A percentile compares a stretch with the other conserved stretches of the same genome.
These are phyloP conservation scores for Lophius americanus DNA, from an alignment of 2,797 vertebrate genomes.

Conservation along the genomic window DNA sequence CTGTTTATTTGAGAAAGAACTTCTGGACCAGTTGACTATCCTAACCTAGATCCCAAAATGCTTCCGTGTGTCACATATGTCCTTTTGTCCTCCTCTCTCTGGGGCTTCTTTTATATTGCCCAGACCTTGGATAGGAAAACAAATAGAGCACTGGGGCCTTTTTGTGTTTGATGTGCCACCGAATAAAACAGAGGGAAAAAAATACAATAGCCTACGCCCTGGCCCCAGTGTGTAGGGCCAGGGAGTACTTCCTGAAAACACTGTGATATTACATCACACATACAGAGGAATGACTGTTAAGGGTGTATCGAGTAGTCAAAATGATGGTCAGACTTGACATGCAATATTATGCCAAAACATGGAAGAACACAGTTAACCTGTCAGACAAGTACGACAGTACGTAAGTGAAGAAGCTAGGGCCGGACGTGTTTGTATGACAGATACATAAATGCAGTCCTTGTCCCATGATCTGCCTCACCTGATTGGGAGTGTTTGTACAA, in stretches of 20 bases:
- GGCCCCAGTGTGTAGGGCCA: not conserved
- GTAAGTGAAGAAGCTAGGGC: not conserved
- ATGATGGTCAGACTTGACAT: conserved; percentile 38
- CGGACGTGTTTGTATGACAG: no score
- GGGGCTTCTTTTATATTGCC: conserved; percentile 64
- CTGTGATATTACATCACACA: conserved; percentile 61
- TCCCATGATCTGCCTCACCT: conserved; percentile 49
- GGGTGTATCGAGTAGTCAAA: conserved; percentile 16
- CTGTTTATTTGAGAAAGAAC: conserved; percentile 51
- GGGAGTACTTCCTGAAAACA: conserved; percentile 47
- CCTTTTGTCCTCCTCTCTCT: conserved; percentile 68
- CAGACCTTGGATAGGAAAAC: conserved; percentile 47
- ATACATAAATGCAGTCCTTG: conserved; percentile 53
- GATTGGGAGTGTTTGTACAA: conserved; percentile 30
- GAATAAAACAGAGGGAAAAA: conserved; percentile 61
- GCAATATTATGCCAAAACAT: conserved; percentile 44
- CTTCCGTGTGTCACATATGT: conserved; percentile 71
- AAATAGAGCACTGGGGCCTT: conserved; percentile 51
- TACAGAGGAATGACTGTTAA: conserved; percentile 22
- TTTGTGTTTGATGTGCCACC: conserved; percentile 77
- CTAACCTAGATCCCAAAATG: conserved; percentile 79
- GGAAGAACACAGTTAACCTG: conserved; percentile 29
- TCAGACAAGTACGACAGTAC: conserved; percentile 36
- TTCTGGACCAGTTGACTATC: conserved; percentile 60
- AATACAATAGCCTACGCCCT: conserved; percentile 52